A percentile compares a stretch with the other conserved stretches of the same genome.
Evolutionary conservation across 2,113 vertebrate species (phyloP).

Genomic region (Aspiorhynchus laticeps): DNA sequence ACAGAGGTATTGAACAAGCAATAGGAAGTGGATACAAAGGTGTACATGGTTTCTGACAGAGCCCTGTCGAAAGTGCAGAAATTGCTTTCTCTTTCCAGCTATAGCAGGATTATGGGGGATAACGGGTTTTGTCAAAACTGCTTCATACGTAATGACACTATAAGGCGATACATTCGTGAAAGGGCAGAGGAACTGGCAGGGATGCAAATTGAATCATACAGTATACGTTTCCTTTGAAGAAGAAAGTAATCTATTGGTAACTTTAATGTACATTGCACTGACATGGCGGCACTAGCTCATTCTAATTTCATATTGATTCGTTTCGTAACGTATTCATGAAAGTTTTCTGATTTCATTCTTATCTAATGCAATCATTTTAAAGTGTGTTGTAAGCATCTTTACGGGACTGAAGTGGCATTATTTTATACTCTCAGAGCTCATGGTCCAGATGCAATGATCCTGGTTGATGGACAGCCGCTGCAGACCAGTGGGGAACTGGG

Average conservation of each 20-base stretch:
- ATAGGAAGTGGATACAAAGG: conserved; percentile 41
- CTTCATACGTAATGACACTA: conserved; percentile 31
- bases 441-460: conserved; percentile 93
- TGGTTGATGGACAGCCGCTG: conserved; percentile 94
- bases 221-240: conserved; percentile 18
- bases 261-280: not conserved
- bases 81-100: conserved; percentile 15
- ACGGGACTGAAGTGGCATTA: not conserved
- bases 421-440: conserved; percentile 82
- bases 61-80: conserved; percentile 24
- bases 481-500: conserved; percentile 92
- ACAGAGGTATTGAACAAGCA: conserved; percentile 22
- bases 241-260: not conserved
- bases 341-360: not conserved
- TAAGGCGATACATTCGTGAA: conserved; percentile 15
- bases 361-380: not conserved
- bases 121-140: conserved; percentile 41
- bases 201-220: conserved; percentile 33
- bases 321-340: not conserved
- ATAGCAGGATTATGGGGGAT: conserved; percentile 46
- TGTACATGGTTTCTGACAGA: conserved; percentile 31
- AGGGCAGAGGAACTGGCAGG: not conserved
- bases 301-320: not conserved
- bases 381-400: not conserved
- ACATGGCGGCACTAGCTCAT: not conserved